A percentile compares a stretch with the other conserved stretches of the same genome.
phyloP scores from a whole-genome alignment of 2,113 vertebrate species.

The Spheniscus mendiculus region DNA sequence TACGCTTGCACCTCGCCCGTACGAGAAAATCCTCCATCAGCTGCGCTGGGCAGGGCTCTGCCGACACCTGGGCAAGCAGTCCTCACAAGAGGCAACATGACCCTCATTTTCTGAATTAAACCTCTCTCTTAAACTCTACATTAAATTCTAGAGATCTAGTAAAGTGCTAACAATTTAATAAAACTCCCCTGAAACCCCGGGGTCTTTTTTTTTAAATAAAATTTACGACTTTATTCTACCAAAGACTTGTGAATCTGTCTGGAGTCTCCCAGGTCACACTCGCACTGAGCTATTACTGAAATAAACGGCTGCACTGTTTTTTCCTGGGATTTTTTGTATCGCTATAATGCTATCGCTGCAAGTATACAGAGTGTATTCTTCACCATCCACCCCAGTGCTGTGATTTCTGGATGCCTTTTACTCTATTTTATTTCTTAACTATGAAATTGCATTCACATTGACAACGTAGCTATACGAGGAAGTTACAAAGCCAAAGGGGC shows the following conservation, averaged over 20 bases:
- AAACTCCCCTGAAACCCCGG: neutral
- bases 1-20: fast-evolving
- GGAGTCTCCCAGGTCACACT: neutral
- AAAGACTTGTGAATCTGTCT: neutral
- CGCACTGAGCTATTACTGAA: neutral
- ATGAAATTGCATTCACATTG: conserved; percentile 41
- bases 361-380: neutral
- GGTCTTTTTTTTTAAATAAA: neutral
- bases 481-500: conserved; percentile 61
- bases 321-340: neutral
- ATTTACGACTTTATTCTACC: neutral
- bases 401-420: conserved; percentile 46
- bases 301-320: neutral
- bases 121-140: neutral
- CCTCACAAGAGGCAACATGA: neutral
- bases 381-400: conserved; percentile 22
- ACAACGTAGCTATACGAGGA: conserved; percentile 7
- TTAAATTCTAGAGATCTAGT: neutral
- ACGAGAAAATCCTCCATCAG: fast-evolving
- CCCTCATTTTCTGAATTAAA: neutral
- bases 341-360: neutral
- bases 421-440: conserved; percentile 14
- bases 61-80: neutral
- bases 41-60: neutral
- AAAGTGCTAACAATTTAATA: neutral